phyloP scores from a whole-genome alignment of 1,140 invertebrate species.

The Zaprionus africanus region DNA sequence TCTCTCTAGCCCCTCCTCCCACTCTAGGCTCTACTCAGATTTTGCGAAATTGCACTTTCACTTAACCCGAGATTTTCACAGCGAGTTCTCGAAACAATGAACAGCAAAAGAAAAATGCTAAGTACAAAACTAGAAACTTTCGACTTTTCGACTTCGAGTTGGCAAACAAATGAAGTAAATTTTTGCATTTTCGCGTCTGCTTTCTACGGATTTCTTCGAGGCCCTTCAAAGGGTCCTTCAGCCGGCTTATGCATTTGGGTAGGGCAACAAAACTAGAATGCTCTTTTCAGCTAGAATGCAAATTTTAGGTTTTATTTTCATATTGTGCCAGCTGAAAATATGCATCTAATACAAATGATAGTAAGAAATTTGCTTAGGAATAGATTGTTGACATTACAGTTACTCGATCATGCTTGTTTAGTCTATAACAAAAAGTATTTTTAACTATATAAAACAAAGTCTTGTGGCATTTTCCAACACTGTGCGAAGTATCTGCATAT shows the following conservation, averaged over 20 bases:
- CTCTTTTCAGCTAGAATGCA: no score
- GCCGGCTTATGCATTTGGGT: neutral
- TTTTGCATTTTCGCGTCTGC: conserved; percentile 50
- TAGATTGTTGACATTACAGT: no score
- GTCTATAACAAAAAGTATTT: no score
- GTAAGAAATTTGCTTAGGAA: no score
- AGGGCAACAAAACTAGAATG: neutral
- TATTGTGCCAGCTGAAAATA: no score
- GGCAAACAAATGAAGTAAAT: conserved; percentile 48
- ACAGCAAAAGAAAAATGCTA: conserved; percentile 24
- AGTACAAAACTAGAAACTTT: conserved; percentile 51
- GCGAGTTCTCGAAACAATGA: conserved; percentile 41
- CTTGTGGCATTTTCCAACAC: neutral
- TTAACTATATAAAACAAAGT: no score
- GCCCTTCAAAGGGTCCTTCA: neutral
- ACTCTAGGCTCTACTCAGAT: conserved; percentile 5
- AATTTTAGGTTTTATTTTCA: no score
- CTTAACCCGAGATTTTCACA: conserved; percentile 52
- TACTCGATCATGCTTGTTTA: no score
- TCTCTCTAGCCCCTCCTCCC: neutral
- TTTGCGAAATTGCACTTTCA: conserved; percentile 56
- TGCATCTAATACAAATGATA: no score
- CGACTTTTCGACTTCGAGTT: conserved; percentile 34
- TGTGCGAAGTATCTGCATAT: neutral
- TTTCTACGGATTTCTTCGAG: neutral